Evolutionary conservation across 2,888 invertebrate species (phyloP).

Genomic region (Tromatobia lineatoria): DNA sequence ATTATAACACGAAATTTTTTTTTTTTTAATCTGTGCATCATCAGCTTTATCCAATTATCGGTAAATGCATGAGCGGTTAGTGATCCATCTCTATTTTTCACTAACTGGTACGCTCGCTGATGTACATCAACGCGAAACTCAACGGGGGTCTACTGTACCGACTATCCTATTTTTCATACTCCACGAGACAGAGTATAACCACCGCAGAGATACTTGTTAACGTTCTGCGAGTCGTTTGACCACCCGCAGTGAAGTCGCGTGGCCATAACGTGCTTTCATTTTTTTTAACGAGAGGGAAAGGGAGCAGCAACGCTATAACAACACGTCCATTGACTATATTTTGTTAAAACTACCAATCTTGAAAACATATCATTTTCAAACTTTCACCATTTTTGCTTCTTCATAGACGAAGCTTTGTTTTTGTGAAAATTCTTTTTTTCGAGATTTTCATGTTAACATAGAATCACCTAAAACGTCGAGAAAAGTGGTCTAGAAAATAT

Average conservation of each 20-base stretch:
- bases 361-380: too few species aligned
- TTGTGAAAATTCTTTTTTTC: too few species aligned
- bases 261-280: constrained; percentile 61
- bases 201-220: constrained; percentile 79
- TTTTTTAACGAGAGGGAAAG: constrained; percentile 31
- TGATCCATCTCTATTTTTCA: constrained; percentile 39
- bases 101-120: constrained; percentile 58
- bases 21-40: neutral
- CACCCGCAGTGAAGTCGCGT: constrained; percentile 80
- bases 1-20: neutral
- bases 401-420: too few species aligned
- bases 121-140: constrained; percentile 40
- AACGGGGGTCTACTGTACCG: constrained; percentile 49
- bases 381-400: too few species aligned
- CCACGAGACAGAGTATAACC: constrained; percentile 67
- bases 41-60: constrained; percentile 64
- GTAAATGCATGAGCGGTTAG: constrained; percentile 39
- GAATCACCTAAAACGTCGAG: too few species aligned
- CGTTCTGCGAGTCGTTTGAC: constrained; percentile 75
- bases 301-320: neutral
- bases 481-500: too few species aligned
- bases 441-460: too few species aligned
- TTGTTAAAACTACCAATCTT: neutral
- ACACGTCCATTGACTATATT: neutral
- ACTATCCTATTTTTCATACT: constrained; percentile 75